Base-by-base conservation (phyloP, 2,113 vertebrate species). In the Acanthisitta chloris region DNA sequence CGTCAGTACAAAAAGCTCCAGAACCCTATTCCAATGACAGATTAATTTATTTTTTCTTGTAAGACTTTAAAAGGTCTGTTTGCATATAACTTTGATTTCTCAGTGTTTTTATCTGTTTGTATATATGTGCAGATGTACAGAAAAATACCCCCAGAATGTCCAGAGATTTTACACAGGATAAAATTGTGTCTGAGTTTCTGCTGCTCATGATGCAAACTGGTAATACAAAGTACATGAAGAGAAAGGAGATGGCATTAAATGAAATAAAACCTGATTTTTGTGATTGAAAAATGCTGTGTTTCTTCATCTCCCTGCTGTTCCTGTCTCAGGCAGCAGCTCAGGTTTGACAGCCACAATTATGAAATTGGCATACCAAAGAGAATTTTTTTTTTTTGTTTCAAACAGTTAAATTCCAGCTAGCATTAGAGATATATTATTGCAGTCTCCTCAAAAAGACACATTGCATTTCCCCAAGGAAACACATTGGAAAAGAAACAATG, bases 401-500 rank as follows among this genome's bases (percentile, higher is more conserved):
- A 91, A 92, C 42, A 89, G 59, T 78, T 76, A 86, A 90, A 55
- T 77, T 36, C 51, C 69, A 71, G 61, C 70, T 71, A 76, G 61
- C 36, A 29, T n/a, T 84, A 52, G 43, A 86, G 69, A 21, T 85
- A 66, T 33, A n/a, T 91, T 76, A 71, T 51, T 74, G 36, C 54
- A 78, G 10, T 81, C 61, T 88, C 42, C 80, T 24, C 58, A 65
- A 17, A 58, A 38, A 78, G n/a, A 95, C 62, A 84, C 17, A 25
- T 25, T 92, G 57, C n/a, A 26, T 72, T 91, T 94, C 79, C 86
- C 93, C 31, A 88, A 57, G 89, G 92, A 95, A 96, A 87, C 77
- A 72, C 49, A 73, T 58, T 97, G 90, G 61, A 95, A 94, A 91
- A 92, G 81, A 96, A 95, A 96, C 92, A 96, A 84, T 90, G 76